Evolutionary conservation across 2,113 vertebrate genomes (phyloP), one percentile per base, ranked within the genome.

Genomic region (Scytalopus superciliaris): DNA sequence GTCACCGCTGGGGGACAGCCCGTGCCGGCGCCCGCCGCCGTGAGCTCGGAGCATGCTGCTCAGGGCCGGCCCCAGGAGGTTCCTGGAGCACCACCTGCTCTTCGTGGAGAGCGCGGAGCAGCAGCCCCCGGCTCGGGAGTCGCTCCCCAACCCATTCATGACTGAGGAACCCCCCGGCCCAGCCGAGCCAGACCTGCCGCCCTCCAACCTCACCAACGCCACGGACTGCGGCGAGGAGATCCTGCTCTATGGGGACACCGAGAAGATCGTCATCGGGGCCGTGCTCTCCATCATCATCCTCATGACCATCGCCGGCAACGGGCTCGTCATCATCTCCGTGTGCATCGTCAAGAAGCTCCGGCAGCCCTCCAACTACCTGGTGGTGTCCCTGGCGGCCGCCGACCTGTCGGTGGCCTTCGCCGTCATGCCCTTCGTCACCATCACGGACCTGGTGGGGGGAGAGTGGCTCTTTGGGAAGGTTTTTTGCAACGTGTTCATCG

Each of bases 371-470:
- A 98, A 98, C 95, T 98, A 98, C 91, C 96, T 98, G 94, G 98
- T 98, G 95, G 97, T 98, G 76, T 98, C 98, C 62, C 91, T 98
- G 10, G 98, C 98, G 0, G 97, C 98, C 0, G 98, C 98, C 0
- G 98, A 98, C 91, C 96, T 98, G 31, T 98, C 98, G 3, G 98
- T 98, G 60, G 98, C 98, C 27, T 93, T 98, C 0, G 98, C 98
- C 0, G 98, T 98, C 70, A 98, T 98, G 98, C 98, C 98, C n/a
- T 98, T 98, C 0, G 98, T 98, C 68, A 98, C 98, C 95, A 98
- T 98, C 97, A 98, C 98, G 4, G 98, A 98, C 93, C 95, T 98
- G 90, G 96, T 98, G 15, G 98, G 98, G 37, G 98, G 98, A 25
- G 96, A 98, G 76, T 98, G 98, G 98, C 98, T 98, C 79, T 98